Evolutionary conservation across 2,888 invertebrate genomes (phyloP), one percentile per base, ranked within the genome.

Genomic region (Cremastinae sp.): DNA sequence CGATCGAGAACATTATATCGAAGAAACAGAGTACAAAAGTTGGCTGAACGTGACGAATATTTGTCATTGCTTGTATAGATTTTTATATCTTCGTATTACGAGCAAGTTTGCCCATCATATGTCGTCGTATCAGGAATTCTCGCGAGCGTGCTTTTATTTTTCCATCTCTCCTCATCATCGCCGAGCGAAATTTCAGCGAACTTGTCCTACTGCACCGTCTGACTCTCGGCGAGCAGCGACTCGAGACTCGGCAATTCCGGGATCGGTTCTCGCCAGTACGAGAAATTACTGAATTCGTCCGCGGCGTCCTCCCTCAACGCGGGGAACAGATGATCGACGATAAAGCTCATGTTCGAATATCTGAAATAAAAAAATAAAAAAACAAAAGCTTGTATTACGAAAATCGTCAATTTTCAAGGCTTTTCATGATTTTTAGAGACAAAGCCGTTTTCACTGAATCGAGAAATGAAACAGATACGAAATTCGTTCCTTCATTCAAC

Each of bases 271-370:
- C 98, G 94, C 98, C 98, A 98, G 90, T 95, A 98, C 85, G 95
- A 94, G 83, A 97, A 97, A 86, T 95, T 94, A 75, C 96, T 96
- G 91, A 94, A 98, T 88, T 93, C 93, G 80, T 93, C 93, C 0
- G 92, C 91, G 14, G 91, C 92, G 54, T 93, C 93, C 79, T 93
- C 91, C 18, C 86, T 84, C 84, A 95, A 92, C 56, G 96, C 95
- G 82, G 98, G 99, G 91, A 98, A 99, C 90, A 99, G 93, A 90
- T 98, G 97, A 92, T 99, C 98, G 80, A 97, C 98, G 81, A 98
- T 94, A 90, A 95, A 96, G 79, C 96, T 95, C 95, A 98, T 96
- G 90, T 96, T 96, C 75, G 96, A 95, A 91, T 99, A 99, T 88
- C 98, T 98, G 93, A 3, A 93, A 92, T 75, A n/a, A 58, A 41